These are phyloP conservation scores for Imbricaverruca yamaguchii DNA, from an alignment of 2,888 invertebrate genomes.

Conservation along the genomic window DNA sequence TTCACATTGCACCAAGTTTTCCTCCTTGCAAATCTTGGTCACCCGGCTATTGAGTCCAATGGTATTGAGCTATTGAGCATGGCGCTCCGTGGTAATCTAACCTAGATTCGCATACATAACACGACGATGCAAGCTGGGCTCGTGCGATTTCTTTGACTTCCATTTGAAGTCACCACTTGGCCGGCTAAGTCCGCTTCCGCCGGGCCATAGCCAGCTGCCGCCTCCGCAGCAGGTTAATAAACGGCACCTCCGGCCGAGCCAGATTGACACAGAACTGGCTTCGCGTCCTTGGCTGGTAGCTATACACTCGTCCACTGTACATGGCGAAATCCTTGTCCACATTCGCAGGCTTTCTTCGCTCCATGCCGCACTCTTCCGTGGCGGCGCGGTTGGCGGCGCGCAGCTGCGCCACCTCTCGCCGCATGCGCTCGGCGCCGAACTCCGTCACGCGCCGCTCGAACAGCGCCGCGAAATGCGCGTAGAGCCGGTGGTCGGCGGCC, in stretches of 20 bases:
- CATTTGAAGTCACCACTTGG: too few species aligned
- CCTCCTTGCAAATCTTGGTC: too few species aligned
- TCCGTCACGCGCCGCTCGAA: slow-evolving; percentile 27
- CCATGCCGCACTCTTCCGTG: neutral
- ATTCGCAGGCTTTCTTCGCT: too few species aligned
- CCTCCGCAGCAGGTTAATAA: neutral
- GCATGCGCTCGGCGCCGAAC: slow-evolving; percentile 28
- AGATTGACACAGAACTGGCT: neutral
- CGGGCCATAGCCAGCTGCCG: neutral
- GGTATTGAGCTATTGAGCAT: too few species aligned
- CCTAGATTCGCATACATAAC: too few species aligned
- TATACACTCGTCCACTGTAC: slow-evolving; percentile 1
- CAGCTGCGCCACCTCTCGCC: slow-evolving; percentile 26
- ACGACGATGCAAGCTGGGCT: too few species aligned
- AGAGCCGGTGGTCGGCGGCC: slow-evolving; percentile 28
- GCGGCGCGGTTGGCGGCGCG: slow-evolving; percentile 6
- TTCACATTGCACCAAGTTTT: too few species aligned
- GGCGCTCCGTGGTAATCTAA: too few species aligned
- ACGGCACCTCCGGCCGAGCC: neutral
- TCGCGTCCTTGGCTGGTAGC: neutral
- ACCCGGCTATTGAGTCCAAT: too few species aligned
- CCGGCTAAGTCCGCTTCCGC: too few species aligned
- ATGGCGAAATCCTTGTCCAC: neutral
- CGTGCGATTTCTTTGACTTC: too few species aligned
- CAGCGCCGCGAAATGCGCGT: slow-evolving; percentile 28